Conservation (phyloP, 2,888 invertebrate species). For the Aspidapion aeneum region DNA sequence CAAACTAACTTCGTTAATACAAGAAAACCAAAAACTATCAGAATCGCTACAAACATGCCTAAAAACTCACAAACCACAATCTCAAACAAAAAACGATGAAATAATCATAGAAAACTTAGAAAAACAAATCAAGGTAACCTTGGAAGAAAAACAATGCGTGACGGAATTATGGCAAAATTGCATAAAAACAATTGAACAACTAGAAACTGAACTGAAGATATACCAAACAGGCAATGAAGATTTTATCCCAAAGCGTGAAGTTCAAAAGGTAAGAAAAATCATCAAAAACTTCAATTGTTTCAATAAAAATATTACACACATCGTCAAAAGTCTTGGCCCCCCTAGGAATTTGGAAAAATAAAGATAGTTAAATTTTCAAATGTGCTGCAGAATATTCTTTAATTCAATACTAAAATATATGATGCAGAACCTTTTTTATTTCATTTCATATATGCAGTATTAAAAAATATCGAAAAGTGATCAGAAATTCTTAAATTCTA, state of each 20-base stretch:
- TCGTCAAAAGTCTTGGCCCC: too few relatives aligned
- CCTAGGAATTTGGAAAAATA: too few relatives aligned
- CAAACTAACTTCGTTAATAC: slow-evolving; percentile 26
- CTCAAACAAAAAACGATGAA: slow-evolving; percentile 19
- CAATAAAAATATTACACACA: too few relatives aligned
- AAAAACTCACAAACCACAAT: background rate
- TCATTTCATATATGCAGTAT: too few relatives aligned
- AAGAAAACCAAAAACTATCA: slow-evolving; percentile 33
- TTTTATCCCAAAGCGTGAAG: slow-evolving; percentile 38
- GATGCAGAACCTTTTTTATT: too few relatives aligned
- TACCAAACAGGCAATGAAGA: slow-evolving; percentile 45
- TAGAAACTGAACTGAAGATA: slow-evolving; percentile 63
- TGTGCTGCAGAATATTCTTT: too few relatives aligned
- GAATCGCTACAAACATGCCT: slow-evolving; percentile 18
- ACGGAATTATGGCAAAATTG: slow-evolving; percentile 65
- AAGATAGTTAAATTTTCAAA: too few relatives aligned
- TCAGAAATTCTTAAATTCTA: too few relatives aligned
- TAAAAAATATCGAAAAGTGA: too few relatives aligned
- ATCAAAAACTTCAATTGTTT: background rate
- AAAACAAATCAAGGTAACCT: slow-evolving; percentile 29
- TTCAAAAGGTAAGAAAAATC: slow-evolving; percentile 30
- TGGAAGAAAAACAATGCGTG: slow-evolving; percentile 62
- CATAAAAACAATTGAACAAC: slow-evolving; percentile 59
- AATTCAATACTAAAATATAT: too few relatives aligned
- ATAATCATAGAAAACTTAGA: slow-evolving; percentile 34